phyloP scores from a whole-genome alignment of 1,140 invertebrate species.

The Solenopsis fugax region DNA sequence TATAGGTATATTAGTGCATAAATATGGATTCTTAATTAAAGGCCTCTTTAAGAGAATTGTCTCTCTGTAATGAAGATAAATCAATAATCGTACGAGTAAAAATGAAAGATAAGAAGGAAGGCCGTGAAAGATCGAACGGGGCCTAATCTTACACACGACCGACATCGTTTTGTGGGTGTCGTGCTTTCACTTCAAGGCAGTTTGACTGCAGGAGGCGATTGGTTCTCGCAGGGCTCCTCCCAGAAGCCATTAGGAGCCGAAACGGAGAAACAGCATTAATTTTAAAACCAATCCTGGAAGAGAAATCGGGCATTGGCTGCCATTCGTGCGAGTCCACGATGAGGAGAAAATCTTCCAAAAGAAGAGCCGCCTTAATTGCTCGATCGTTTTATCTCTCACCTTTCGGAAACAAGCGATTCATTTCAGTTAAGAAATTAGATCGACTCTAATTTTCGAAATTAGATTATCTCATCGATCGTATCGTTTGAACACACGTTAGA shows the following conservation, averaged over 20 bases:
- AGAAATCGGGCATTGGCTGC: slow-evolving; percentile 80
- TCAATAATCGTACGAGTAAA: slow-evolving; percentile 43
- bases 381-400: slow-evolving; percentile 46
- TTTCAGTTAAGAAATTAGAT: slow-evolving; percentile 67
- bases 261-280: slow-evolving; percentile 85
- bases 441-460: slow-evolving; percentile 29
- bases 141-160: slow-evolving; percentile 79
- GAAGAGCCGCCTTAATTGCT: slow-evolving; percentile 80
- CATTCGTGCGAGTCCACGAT: slow-evolving; percentile 74
- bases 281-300: slow-evolving; percentile 84
- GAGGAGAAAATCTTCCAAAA: slow-evolving; percentile 76
- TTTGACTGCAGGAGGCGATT: slow-evolving; percentile 81
- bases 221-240: slow-evolving; percentile 85
- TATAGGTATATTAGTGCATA: not conserved
- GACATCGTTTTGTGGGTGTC: slow-evolving; percentile 84
- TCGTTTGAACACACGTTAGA: not conserved
- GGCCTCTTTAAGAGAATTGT: slow-evolving; percentile 10
- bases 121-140: slow-evolving; percentile 73
- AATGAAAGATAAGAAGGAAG: not conserved
- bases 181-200: slow-evolving; percentile 82
- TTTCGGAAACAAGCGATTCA: slow-evolving; percentile 71
- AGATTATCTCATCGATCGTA: slow-evolving; percentile 34
- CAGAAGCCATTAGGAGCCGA: slow-evolving; percentile 85
- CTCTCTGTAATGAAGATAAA: slow-evolving; percentile 36
- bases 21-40: slow-evolving; percentile 34